Evolutionary conservation across 2,113 vertebrate species (phyloP).

Genomic region (Ivindomyrus marchei): DNA sequence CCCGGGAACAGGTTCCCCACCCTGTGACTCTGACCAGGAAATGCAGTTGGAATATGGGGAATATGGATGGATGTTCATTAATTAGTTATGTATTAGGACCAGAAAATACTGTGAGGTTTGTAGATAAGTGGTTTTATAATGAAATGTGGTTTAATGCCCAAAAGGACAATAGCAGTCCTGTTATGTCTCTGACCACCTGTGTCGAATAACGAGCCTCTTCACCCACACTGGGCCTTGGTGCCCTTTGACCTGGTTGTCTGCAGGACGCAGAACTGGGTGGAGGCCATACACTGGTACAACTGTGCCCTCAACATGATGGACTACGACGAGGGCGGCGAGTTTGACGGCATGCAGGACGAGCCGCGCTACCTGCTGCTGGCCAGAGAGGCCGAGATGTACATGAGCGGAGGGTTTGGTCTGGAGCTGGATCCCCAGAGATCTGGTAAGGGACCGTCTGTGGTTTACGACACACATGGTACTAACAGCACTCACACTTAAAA

Average conservation of each 20-base stretch:
- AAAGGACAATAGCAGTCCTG: not conserved
- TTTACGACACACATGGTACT: not conserved
- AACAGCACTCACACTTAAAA: not conserved
- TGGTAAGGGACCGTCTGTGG: slow-evolving; percentile 53
- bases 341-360: slow-evolving; percentile 82
- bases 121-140: not conserved
- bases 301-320: slow-evolving; percentile 77
- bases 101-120: not conserved
- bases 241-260: not conserved
- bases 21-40: not conserved
- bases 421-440: slow-evolving; percentile 73
- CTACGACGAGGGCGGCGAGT: slow-evolving; percentile 89
- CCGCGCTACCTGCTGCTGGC: slow-evolving; percentile 80
- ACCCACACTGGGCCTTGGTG: not conserved
- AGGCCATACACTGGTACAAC: slow-evolving; percentile 80
- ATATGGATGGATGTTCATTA: not conserved
- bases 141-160: not conserved
- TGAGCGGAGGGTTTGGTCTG: slow-evolving; percentile 66
- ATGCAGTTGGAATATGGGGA: not conserved
- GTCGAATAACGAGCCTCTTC: not conserved
- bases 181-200: not conserved
- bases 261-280: slow-evolving; percentile 77
- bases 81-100: not conserved
- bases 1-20: too few species aligned
- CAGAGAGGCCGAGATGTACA: slow-evolving; percentile 81